These are phyloP conservation scores for Stegostoma tigrinum DNA, from an alignment of 2,113 vertebrate genomes.

Conservation along the genomic window DNA sequence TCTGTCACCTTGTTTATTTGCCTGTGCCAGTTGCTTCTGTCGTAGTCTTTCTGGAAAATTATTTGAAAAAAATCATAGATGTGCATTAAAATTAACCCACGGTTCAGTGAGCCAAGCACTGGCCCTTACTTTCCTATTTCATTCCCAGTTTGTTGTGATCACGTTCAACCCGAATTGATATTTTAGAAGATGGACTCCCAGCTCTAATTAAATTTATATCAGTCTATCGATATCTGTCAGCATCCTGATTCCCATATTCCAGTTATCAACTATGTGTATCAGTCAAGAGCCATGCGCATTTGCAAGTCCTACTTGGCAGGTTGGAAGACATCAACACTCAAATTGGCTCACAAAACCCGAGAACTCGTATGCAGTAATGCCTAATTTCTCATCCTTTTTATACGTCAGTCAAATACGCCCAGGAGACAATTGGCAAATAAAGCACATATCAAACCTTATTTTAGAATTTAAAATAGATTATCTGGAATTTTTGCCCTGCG, in stretches of 20 bases:
- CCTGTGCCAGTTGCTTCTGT: not conserved
- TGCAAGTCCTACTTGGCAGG: no score
- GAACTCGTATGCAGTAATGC: not conserved
- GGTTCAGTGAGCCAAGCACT: not conserved
- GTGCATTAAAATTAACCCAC: not conserved
- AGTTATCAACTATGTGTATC: not conserved
- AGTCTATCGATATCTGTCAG: not conserved
- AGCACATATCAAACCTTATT: not conserved
- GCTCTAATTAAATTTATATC: not conserved
- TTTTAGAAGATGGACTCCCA: not conserved
- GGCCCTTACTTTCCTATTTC: not conserved
- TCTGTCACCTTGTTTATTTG: not conserved
- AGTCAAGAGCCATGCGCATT: not conserved
- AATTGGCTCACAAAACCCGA: not conserved
- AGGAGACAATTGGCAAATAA: no score
- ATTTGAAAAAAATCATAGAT: not conserved
- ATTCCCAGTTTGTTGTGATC: not conserved
- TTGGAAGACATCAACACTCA: not conserved
- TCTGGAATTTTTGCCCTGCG: not conserved
- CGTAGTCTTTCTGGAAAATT: not conserved
- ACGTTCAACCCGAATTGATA: not conserved
- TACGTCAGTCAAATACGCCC: not conserved
- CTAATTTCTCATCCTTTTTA: not conserved
- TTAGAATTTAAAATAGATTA: not conserved
- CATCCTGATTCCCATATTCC: not conserved